A percentile compares a stretch with the other conserved stretches of the same genome.
Conservation (phyloP, 2,888 invertebrate genomes). For the Chloroclystis v-ata region DNA sequence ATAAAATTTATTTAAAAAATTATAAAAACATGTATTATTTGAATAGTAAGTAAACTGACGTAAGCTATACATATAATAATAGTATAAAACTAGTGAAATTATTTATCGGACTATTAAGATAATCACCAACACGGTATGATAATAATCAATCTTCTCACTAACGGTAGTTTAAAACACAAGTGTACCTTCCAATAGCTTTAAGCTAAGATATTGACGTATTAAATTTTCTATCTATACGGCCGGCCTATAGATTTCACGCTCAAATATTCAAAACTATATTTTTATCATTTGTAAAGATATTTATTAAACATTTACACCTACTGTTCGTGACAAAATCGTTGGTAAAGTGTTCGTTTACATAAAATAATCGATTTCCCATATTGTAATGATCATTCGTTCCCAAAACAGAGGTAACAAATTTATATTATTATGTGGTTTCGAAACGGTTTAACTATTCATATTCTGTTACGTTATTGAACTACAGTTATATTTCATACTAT, state of each 20-base stretch:
- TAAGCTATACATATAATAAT: too few relatives aligned
- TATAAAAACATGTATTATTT: too few relatives aligned
- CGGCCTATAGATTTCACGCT: too few relatives aligned
- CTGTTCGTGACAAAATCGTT: slow-evolving; percentile 14
- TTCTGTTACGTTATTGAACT: too few relatives aligned
- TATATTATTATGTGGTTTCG: too few relatives aligned
- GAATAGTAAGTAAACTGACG: too few relatives aligned
- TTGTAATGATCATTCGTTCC: slow-evolving; percentile 1
- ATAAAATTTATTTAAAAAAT: too few relatives aligned
- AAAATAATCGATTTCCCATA: slow-evolving; percentile 11
- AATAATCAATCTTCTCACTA: slow-evolving; percentile 32
- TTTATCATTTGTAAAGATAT: slow-evolving; percentile 9
- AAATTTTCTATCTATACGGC: slow-evolving; percentile 25
- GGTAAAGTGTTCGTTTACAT: slow-evolving; percentile 15
- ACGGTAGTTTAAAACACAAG: slow-evolving; percentile 28
- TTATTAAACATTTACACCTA: slow-evolving; percentile 17
- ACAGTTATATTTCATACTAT: too few relatives aligned
- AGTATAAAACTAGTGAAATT: slow-evolving; percentile 8
- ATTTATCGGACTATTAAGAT: slow-evolving; percentile 33
- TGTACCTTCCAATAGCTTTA: slow-evolving; percentile 25
- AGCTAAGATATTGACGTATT: slow-evolving; percentile 21
- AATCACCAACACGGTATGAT: slow-evolving; percentile 38
- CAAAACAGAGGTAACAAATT: not conserved
- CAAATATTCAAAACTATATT: slow-evolving; percentile 11
- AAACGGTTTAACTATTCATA: too few relatives aligned